Evolutionary conservation across 2,797 vertebrate species (phyloP), one percentile per base, ranked within the genome.

Genomic region (Etheostoma perlongum): DNA sequence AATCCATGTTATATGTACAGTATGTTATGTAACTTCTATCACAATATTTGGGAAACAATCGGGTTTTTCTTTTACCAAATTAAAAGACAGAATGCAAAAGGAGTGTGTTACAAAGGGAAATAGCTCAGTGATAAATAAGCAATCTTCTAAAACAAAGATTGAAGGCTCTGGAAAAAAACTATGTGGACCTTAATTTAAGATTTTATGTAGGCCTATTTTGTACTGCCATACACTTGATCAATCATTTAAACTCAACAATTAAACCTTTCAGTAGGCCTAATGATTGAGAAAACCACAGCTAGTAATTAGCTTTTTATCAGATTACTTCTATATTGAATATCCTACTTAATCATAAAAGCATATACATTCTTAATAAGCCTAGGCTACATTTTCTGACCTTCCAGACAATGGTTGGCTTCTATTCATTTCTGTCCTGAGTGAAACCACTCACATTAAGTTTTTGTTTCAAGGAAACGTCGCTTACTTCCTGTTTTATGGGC

Each of bases 401-500:
- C 12, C 11, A 47, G 16, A 16, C 23, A 74, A 16, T 23, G 5
- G 0, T 4, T 11, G 7, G 13, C 7, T 13, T 66, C 21, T 18
- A 9, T 19, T 25, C 0, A 55, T n/a, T 42, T 67, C 11, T 14
- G 13, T 10, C 21, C 3, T 33, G 6, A 52, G 14, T 42, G 18
- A 25, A 51, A 10, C 15, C 2, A 0, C 21, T 53, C 27, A 5
- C 36, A 60, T 13, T 36, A 42, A 66, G 4, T 6, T 81, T 90
- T 87, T 46, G 12, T 84, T 80, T 90, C 73, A 74, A 81, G 21
- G 65, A 5, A 25, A 6, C 30, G 14, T 68, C 2, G 0, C 33
- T 8, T 2, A 81, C 64, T 90, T 89, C 88, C 88, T 79, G 79
- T 81, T 5, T 57, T 30, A n/a, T 33, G 51, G 2, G 13, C 18